Percentiles rank a stretch among this genome's conserved stretches.
phyloP scores from a whole-genome alignment of 2,797 vertebrate species.

The Falco peregrinus region DNA sequence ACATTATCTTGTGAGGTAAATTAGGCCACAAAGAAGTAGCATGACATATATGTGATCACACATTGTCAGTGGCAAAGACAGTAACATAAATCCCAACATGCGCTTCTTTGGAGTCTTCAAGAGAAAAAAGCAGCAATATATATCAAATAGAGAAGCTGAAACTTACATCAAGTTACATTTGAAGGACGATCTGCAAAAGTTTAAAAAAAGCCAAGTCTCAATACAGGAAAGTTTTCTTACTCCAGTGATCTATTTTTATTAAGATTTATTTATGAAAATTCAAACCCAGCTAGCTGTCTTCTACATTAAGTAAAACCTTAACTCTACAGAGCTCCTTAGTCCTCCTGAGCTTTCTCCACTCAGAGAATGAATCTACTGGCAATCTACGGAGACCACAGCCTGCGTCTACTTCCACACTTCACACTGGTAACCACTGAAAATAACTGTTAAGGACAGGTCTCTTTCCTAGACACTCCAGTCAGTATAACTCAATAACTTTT shows the following conservation, averaged over 20 bases:
- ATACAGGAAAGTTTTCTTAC: not conserved
- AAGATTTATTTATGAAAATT: not conserved
- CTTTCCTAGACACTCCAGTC: not conserved
- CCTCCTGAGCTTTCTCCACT: not conserved
- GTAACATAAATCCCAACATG: not conserved
- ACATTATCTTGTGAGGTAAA: conserved; percentile 2
- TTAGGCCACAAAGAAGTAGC: not conserved
- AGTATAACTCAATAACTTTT: not conserved
- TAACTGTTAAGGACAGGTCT: not conserved
- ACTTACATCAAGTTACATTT: not conserved
- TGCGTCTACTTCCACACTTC: not conserved
- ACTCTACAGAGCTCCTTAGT: not conserved
- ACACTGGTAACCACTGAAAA: not conserved
- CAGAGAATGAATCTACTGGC: not conserved
- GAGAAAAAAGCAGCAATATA: not conserved
- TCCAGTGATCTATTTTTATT: not conserved
- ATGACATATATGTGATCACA: not conserved
- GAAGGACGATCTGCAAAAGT: not conserved
- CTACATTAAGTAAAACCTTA: not conserved
- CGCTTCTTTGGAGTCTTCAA: not conserved
- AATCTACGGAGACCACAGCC: rapidly evolving
- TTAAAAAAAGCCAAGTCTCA: not conserved
- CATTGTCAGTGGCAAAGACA: not conserved
- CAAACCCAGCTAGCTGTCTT: not conserved
- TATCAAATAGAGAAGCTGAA: not conserved